Percentiles rank a stretch among this genome's conserved stretches.
Conservation (phyloP, 2,888 invertebrate genomes). For the Rugalucina vietnamica region DNA sequence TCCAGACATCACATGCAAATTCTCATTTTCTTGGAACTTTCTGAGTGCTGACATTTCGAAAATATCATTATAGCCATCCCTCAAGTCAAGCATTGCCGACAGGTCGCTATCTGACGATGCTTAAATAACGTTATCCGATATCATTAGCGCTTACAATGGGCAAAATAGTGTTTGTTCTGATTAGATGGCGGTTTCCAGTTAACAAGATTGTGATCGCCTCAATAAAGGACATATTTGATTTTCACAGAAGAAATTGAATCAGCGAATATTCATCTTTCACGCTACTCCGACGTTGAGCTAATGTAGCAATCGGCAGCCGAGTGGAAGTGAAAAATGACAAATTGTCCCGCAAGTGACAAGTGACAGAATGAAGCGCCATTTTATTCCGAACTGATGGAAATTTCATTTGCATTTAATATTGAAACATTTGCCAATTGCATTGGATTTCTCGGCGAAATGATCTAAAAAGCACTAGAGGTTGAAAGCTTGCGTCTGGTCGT, state of each 20-base stretch:
- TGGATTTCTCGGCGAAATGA: not conserved
- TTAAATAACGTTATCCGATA: constrained; percentile 74
- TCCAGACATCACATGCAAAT: no score
- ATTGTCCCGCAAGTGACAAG: constrained; percentile 13
- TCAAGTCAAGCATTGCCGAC: constrained; percentile 39
- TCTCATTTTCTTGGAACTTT: not conserved
- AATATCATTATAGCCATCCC: constrained; percentile 54
- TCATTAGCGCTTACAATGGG: constrained; percentile 70
- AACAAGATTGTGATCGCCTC: constrained; percentile 64
- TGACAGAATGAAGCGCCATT: constrained; percentile 11
- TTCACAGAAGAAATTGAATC: constrained; percentile 66
- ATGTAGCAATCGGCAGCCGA: constrained; percentile 13
- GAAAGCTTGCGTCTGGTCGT: not conserved
- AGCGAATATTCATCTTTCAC: constrained; percentile 65
- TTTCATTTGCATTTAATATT: constrained; percentile 14
- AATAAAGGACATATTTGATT: constrained; percentile 70
- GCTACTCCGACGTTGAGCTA: constrained; percentile 24
- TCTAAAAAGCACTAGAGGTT: not conserved
- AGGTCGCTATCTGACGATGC: constrained; percentile 63
- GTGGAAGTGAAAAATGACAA: constrained; percentile 36
- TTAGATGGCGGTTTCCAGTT: constrained; percentile 59
- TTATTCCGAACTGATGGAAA: constrained; percentile 2
- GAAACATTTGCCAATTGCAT: not conserved
- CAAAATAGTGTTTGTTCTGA: constrained; percentile 67
- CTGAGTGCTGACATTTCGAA: constrained; percentile 30